Evolutionary conservation across 2,888 invertebrate species (phyloP).

Genomic region (Brassicogethes aeneus): DNA sequence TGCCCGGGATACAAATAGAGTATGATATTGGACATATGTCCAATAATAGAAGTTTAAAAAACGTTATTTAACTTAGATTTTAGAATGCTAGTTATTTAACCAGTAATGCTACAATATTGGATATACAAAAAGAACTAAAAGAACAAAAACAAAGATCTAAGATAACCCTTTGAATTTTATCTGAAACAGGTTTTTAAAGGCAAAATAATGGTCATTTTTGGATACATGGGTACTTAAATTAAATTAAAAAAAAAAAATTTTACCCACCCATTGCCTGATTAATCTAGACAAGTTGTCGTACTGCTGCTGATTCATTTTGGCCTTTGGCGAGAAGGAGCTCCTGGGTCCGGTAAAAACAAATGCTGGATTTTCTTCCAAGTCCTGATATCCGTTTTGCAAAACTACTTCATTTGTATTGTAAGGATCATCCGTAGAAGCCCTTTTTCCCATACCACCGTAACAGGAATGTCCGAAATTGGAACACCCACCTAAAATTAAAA

Average conservation of each 20-base stretch:
- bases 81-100: too few species aligned
- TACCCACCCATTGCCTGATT: constrained; percentile 40
- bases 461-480: constrained; percentile 66
- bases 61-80: background rate
- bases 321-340: constrained; percentile 20
- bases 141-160: too few species aligned
- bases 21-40: too few species aligned
- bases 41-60: too few species aligned
- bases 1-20: too few species aligned
- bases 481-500: constrained; percentile 60
- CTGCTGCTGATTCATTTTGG: constrained; percentile 23
- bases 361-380: constrained; percentile 24
- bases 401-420: constrained; percentile 34
- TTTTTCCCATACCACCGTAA: constrained; percentile 66
- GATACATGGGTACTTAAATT: background rate
- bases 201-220: too few species aligned
- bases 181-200: too few species aligned
- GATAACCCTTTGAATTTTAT: too few species aligned
- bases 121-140: background rate
- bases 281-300: constrained; percentile 34
- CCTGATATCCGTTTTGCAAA: constrained; percentile 23
- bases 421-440: constrained; percentile 36
- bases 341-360: constrained; percentile 28
- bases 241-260: background rate
- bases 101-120: too few species aligned